Base-by-base conservation (phyloP, 1,140 invertebrate species). In the Drosophila simulans region DNA sequence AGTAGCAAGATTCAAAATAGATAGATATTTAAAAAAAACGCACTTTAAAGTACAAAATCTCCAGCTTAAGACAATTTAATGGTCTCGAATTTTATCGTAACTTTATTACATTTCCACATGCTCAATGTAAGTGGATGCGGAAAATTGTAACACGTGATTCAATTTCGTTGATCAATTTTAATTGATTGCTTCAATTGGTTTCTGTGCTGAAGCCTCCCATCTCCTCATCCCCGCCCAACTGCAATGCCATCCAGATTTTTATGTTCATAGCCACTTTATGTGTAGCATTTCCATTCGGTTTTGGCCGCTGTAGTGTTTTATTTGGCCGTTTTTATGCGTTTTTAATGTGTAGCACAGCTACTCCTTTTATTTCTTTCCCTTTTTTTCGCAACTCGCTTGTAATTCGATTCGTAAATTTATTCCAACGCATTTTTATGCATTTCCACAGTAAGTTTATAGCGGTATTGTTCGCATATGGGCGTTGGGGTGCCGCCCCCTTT, bases 141-240 rank as follows among this genome's bases (percentile, higher is more conserved):
- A 59, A 66, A 68, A 88, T 82, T 83, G 75, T 86, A 83, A 88
- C 83, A 86, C 83, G 84, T 86, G 83, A 88, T 86, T 86, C 83
- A 89, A 88, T 89, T 88, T 89, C 80, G 57, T 66, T 82, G 46
- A 73, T 89, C 84, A 72, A 88, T 89, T 88, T 88, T 88, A 88
- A 88, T 88, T 89, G 83, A 86, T 86, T 86, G 83, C 79, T 63
- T 88, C 75, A 83, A 82, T 88, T 57, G 83, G 56, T 64, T 86
- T 81, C 54, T 52, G 59, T 35, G 40, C 39, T 31, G 37, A 68
- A 53, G 34, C 56, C 55, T 72, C 51, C 51, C 37, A 8, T 4
- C 34, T 13, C 4, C 37, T 13, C 37, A 20, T 52, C 52, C 45
- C 25, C 25, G 5, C 7, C 13, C 53, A 63, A 49, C 17, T 17